Evolutionary conservation across 2,113 vertebrate genomes (phyloP).

Genomic region (Sebastes schlegelii): DNA sequence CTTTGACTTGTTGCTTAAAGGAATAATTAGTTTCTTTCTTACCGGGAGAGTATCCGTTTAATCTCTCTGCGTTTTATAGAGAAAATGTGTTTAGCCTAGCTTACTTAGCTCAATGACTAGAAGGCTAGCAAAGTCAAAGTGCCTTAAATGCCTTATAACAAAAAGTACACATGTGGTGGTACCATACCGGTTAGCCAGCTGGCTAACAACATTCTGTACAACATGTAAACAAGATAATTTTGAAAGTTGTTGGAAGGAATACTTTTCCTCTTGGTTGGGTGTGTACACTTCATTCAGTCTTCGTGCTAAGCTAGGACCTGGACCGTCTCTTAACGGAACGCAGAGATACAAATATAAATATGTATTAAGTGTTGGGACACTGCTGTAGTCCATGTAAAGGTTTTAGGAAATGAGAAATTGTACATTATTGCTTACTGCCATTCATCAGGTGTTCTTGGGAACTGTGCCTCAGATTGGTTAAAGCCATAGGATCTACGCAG

Average conservation of each 20-base stretch:
- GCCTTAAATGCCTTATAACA: not conserved
- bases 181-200: too few species aligned
- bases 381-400: not conserved
- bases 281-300: not conserved
- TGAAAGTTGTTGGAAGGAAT: not conserved
- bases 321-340: not conserved
- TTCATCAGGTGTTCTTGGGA: not conserved
- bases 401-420: not conserved
- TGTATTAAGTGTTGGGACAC: not conserved
- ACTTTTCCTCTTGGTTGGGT: not conserved
- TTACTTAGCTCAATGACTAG: not conserved
- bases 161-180: too few species aligned
- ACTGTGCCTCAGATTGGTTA: not conserved
- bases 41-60: not conserved
- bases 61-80: not conserved
- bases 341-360: not conserved
- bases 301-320: not conserved
- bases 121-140: not conserved
- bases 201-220: too few species aligned
- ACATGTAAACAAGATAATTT: not conserved
- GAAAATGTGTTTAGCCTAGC: not conserved
- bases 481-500: not conserved
- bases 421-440: not conserved
- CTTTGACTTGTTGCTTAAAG: not conserved
- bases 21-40: not conserved